phyloP scores from a whole-genome alignment of 92 coral and sea anemone species.

The Parazoanthus swiftii region DNA sequence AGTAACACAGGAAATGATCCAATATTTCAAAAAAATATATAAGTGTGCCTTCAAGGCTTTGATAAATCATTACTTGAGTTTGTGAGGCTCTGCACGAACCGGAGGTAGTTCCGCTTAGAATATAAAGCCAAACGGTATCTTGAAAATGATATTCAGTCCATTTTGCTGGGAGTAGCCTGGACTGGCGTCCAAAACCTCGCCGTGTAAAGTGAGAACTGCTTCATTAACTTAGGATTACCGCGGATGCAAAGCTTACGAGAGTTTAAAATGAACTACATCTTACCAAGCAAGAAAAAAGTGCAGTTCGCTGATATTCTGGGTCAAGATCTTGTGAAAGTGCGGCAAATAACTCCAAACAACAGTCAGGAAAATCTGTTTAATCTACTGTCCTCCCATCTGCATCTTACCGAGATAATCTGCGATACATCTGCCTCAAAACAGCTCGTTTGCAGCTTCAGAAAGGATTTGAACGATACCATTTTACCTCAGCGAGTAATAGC shows the following conservation, averaged over 20 bases:
- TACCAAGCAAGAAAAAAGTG: slow-evolving; percentile 63
- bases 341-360: slow-evolving; percentile 80
- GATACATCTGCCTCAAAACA: not conserved
- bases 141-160: not conserved
- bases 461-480: slow-evolving; percentile 57
- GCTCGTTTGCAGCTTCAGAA: slow-evolving; percentile 55
- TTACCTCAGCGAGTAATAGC: slow-evolving; percentile 55
- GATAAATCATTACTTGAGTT: not conserved
- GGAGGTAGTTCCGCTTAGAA: not conserved
- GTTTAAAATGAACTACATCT: slow-evolving; percentile 9
- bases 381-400: not conserved
- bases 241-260: not conserved
- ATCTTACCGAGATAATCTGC: not conserved
- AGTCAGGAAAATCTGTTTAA: slow-evolving; percentile 75
- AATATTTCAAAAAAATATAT: no score
- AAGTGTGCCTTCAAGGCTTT: not conserved
- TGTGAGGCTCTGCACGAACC: not conserved
- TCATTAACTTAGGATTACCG: not conserved
- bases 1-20: not conserved
- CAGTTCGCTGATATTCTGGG: slow-evolving; percentile 94
- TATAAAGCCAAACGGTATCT: no score
- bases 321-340: slow-evolving; percentile 82
- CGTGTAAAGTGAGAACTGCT: not conserved
- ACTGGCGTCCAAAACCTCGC: not conserved
- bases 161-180: not conserved